These are phyloP conservation scores for Trachymyrmex cornetzi DNA, from an alignment of 1,140 invertebrate species.

Conservation along the genomic window DNA sequence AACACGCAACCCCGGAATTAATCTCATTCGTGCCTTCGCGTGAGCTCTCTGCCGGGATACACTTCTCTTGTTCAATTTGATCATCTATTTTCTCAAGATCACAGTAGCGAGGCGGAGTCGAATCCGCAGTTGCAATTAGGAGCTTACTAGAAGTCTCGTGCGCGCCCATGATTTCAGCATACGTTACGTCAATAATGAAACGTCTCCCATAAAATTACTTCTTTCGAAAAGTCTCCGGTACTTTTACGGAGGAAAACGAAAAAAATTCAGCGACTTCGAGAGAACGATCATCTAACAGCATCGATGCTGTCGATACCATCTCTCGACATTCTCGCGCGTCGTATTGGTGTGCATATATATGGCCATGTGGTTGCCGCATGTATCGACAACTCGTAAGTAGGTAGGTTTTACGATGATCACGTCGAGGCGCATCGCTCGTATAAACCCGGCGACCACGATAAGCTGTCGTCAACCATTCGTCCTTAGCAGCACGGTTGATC, in stretches of 20 bases:
- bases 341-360: neutral
- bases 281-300: slow-evolving; percentile 2
- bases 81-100: slow-evolving; percentile 17
- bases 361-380: neutral
- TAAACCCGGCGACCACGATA: slow-evolving; percentile 62
- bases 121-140: slow-evolving; percentile 15
- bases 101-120: neutral
- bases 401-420: slow-evolving; percentile 76
- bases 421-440: slow-evolving; percentile 56
- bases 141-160: neutral
- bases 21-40: slow-evolving; percentile 44
- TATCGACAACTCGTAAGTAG: slow-evolving; percentile 74
- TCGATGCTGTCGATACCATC: slow-evolving; percentile 32
- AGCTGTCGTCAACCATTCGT: slow-evolving; percentile 59
- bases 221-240: neutral
- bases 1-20: slow-evolving; percentile 43
- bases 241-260: neutral
- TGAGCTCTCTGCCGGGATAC: neutral
- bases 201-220: neutral
- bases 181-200: slow-evolving; percentile 23
- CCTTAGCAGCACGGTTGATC: slow-evolving; percentile 19
- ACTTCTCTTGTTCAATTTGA: slow-evolving; percentile 9
- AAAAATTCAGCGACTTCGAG: neutral
- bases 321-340: neutral
- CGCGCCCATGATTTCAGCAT: neutral